These are phyloP conservation scores for Spatula versicolor DNA, from an alignment of 2,797 vertebrate genomes.

Conservation along the genomic window DNA sequence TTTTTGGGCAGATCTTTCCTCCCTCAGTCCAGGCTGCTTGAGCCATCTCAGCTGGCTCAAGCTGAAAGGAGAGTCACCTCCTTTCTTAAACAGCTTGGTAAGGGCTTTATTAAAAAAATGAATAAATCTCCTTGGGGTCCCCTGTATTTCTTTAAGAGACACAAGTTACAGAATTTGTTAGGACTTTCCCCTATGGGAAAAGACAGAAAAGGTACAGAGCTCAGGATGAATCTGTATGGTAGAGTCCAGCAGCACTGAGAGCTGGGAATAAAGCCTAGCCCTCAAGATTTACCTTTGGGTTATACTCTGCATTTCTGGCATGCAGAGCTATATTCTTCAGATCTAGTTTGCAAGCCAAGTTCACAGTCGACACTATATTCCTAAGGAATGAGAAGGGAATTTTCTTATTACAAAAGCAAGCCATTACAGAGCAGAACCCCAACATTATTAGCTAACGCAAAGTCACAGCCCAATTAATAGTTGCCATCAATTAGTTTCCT, in stretches of 20 bases:
- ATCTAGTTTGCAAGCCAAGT: conserved; percentile 91
- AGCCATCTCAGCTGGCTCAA: neutral
- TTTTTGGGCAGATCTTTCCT: neutral
- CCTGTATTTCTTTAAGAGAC: neutral
- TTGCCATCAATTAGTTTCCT: neutral
- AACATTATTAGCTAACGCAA: neutral
- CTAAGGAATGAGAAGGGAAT: conserved; percentile 73
- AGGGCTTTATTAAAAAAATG: neutral
- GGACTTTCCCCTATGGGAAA: neutral
- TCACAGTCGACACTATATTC: conserved; percentile 96
- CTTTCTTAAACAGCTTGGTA: neutral
- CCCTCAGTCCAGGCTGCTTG: neutral
- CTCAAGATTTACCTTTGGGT: conserved; percentile 88
- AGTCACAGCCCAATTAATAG: neutral
- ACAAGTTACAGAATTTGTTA: neutral
- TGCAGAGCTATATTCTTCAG: conserved; percentile 95
- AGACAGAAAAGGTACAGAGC: neutral
- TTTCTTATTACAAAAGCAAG: neutral
- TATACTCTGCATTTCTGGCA: conserved; percentile 96
- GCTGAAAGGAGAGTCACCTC: neutral
- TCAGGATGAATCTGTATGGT: rapidly evolving
- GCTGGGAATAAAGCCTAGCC: neutral
- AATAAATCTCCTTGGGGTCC: neutral
- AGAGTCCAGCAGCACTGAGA: neutral
- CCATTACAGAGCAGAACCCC: neutral